Evolutionary conservation across 1,140 invertebrate genomes (phyloP).

Genomic region (Micrasema longulum): DNA sequence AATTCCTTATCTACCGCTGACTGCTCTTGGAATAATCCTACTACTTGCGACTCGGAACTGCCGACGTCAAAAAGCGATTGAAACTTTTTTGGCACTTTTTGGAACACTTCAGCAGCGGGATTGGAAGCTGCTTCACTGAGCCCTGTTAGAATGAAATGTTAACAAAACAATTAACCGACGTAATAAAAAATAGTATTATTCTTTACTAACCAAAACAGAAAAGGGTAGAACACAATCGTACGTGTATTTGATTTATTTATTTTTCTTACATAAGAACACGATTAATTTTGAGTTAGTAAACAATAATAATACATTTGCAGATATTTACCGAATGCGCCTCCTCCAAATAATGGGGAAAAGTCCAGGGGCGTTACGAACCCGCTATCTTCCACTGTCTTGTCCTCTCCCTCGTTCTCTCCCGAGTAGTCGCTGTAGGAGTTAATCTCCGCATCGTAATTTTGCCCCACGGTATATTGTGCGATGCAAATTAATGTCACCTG

Average conservation of each 20-base stretch:
- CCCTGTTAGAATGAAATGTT: conserved; percentile 64
- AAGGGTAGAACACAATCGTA: too few relatives aligned
- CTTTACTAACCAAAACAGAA: too few relatives aligned
- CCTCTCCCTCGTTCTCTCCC: conserved; percentile 36
- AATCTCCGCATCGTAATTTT: conserved; percentile 50
- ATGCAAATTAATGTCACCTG: conserved; percentile 46
- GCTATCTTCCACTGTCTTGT: conserved; percentile 52
- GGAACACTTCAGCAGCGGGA: too few relatives aligned
- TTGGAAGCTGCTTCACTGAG: conserved; percentile 61
- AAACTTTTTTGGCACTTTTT: conserved; percentile 64
- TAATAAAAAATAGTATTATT: too few relatives aligned
- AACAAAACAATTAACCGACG: too few relatives aligned
- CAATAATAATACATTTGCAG: conserved; percentile 2
- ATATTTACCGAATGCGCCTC: conserved; percentile 45
- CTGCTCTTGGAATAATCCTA: conserved; percentile 63
- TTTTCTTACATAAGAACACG: too few relatives aligned
- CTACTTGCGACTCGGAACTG: conserved; percentile 49
- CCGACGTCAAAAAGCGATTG: conserved; percentile 64
- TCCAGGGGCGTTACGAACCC: conserved; percentile 63
- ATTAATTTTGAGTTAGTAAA: neutral
- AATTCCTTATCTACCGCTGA: conserved; percentile 59
- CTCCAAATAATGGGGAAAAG: conserved; percentile 56
- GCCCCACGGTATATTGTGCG: conserved; percentile 32
- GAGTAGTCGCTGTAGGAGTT: conserved; percentile 43
- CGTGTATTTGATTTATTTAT: too few relatives aligned